phyloP scores from a whole-genome alignment of 1,140 invertebrate species.

The Lepidurus arcticus region DNA sequence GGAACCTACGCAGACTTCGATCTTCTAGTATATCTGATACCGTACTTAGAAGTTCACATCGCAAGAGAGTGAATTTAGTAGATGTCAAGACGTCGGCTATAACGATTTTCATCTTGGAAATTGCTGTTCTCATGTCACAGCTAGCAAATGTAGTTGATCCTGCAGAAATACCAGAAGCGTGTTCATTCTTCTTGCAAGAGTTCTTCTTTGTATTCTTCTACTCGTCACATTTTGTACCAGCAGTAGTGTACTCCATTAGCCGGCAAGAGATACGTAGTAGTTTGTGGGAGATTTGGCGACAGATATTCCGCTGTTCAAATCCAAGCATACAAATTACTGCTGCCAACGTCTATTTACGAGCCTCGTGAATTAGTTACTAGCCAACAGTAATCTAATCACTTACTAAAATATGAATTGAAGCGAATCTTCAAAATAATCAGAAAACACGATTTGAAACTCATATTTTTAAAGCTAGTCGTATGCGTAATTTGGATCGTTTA shows the following conservation, averaged over 20 bases:
- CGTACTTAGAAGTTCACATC: background rate
- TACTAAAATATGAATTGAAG: too few relatives aligned
- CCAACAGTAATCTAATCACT: background rate
- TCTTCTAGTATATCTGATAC: background rate
- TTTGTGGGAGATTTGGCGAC: background rate
- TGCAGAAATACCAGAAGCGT: background rate
- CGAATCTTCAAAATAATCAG: too few relatives aligned
- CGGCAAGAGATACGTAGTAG: background rate
- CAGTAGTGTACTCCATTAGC: background rate
- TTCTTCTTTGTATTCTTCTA: background rate
- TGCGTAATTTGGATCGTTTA: background rate
- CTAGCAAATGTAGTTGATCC: background rate
- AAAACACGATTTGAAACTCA: too few relatives aligned
- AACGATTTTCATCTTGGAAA: background rate
- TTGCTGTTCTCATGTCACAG: background rate
- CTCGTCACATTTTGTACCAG: background rate
- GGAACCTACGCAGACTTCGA: background rate
- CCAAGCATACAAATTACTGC: background rate
- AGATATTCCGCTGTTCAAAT: background rate
- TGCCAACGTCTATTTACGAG: background rate
- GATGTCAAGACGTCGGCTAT: background rate
- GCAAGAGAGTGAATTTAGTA: background rate
- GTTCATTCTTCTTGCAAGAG: background rate
- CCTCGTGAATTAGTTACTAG: too few relatives aligned
- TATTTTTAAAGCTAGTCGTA: background rate